phyloP scores from a whole-genome alignment of 2,888 invertebrate species.

The Limnephilus marmoratus region DNA sequence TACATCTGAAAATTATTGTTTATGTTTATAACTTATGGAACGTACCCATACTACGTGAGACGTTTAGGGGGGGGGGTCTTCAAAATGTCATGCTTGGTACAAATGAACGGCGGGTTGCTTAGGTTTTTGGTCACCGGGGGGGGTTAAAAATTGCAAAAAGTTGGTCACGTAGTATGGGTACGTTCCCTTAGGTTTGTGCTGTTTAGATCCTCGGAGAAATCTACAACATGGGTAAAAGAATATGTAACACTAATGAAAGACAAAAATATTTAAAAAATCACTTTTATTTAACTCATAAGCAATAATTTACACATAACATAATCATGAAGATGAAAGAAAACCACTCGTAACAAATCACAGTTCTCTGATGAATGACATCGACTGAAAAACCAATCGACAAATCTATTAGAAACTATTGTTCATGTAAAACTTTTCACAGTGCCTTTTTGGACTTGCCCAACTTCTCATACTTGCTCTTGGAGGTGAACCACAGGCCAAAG shows the following conservation, averaged over 20 bases:
- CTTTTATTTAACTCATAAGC: constrained; percentile 42
- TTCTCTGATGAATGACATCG: constrained; percentile 41
- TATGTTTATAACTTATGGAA: too few species aligned
- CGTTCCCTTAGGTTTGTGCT: background rate
- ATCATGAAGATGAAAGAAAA: constrained; percentile 53
- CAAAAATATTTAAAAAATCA: constrained; percentile 20
- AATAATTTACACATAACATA: constrained; percentile 58
- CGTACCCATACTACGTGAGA: too few species aligned
- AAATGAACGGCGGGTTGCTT: too few species aligned
- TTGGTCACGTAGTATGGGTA: too few species aligned
- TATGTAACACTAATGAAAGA: background rate
- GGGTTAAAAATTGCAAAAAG: too few species aligned
- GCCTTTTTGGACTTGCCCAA: constrained; percentile 82
- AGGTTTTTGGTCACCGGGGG: too few species aligned
- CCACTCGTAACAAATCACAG: constrained; percentile 50
- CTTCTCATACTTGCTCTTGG: constrained; percentile 95
- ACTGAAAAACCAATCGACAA: constrained; percentile 23
- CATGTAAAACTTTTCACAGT: constrained; percentile 48
- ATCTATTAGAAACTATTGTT: constrained; percentile 34
- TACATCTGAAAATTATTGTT: background rate
- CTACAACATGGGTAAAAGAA: background rate
- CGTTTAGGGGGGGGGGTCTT: too few species aligned
- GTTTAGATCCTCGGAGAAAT: background rate
- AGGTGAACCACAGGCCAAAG: constrained; percentile 94
- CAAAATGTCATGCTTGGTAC: too few species aligned